Evolutionary conservation across 2,888 invertebrate species (phyloP).

Genomic region (Cremastinae sp.): DNA sequence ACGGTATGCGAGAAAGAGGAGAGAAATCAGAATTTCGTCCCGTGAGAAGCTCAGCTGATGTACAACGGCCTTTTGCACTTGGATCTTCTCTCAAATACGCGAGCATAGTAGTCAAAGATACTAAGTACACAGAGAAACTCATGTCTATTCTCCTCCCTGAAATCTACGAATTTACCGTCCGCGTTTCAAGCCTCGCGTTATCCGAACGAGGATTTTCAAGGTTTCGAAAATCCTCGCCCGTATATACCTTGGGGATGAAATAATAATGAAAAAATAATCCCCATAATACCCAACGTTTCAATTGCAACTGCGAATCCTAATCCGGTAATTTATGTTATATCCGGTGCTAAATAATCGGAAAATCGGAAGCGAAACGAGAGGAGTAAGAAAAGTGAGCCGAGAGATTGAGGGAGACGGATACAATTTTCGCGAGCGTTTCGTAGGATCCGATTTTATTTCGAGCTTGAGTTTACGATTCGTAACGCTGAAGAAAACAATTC

Average conservation of each 20-base stretch:
- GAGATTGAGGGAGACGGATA: no score
- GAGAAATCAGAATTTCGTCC: slow-evolving; percentile 1
- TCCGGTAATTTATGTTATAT: no score
- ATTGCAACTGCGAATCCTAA: no score
- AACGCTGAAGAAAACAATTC: slow-evolving; percentile 60
- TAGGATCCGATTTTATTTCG: slow-evolving; percentile 28
- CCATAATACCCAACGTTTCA: no score
- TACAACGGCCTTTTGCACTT: slow-evolving; percentile 45
- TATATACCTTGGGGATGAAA: background rate
- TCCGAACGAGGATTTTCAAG: slow-evolving; percentile 5
- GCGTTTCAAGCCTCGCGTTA: slow-evolving; percentile 11
- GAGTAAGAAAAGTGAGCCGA: no score
- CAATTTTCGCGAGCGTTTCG: slow-evolving; percentile 5
- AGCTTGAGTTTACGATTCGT: slow-evolving; percentile 57
- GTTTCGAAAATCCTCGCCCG: background rate
- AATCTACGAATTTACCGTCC: slow-evolving; percentile 31
- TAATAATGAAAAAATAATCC: no score
- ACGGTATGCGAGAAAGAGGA: background rate
- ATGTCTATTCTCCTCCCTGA: slow-evolving; percentile 6
- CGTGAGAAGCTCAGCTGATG: background rate
- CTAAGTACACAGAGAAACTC: slow-evolving; percentile 47
- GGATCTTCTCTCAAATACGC: slow-evolving; percentile 31
- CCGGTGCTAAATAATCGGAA: no score
- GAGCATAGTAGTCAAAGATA: slow-evolving; percentile 49
- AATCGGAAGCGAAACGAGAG: no score